These are phyloP conservation scores for Standfussiana lucernea DNA, from an alignment of 2,888 invertebrate species.

Conservation along the genomic window DNA sequence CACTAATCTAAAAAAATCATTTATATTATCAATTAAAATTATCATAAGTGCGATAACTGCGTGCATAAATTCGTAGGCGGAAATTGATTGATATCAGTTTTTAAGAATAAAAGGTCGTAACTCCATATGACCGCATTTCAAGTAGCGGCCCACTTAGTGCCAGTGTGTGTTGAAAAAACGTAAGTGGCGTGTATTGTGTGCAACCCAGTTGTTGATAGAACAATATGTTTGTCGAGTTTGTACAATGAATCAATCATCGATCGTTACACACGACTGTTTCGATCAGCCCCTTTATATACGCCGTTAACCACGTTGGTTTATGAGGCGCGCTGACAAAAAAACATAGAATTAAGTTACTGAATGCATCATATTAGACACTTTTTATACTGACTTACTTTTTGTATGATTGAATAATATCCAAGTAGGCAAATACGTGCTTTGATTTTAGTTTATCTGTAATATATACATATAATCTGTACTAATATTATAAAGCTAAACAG, in stretches of 20 bases:
- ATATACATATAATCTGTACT: too few relatives aligned
- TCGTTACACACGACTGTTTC: conserved; percentile 56
- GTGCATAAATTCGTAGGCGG: conserved; percentile 25
- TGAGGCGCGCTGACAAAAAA: conserved; percentile 37
- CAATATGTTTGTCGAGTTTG: conserved; percentile 50
- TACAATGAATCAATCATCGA: conserved; percentile 60
- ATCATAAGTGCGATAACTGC: conserved; percentile 10
- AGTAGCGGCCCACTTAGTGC: conserved; percentile 29
- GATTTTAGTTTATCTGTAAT: too few relatives aligned
- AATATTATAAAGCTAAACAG: too few relatives aligned
- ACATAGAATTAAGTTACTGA: background rate
- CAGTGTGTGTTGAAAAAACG: conserved; percentile 28
- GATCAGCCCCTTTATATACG: conserved; percentile 50
- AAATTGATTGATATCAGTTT: conserved; percentile 49
- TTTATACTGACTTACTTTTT: background rate
- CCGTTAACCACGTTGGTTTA: conserved; percentile 48
- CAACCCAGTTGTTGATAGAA: conserved; percentile 56
- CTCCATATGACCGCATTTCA: conserved; percentile 8
- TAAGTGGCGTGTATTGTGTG: conserved; percentile 28
- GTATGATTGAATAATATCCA: background rate
- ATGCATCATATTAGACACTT: background rate
- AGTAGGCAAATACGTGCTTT: background rate
- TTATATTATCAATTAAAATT: conserved; percentile 18
- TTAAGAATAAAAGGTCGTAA: conserved; percentile 32
- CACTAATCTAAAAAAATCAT: conserved; percentile 24